phyloP scores from a whole-genome alignment of 2,888 invertebrate genomes.

The Philopedon plagiatum region DNA sequence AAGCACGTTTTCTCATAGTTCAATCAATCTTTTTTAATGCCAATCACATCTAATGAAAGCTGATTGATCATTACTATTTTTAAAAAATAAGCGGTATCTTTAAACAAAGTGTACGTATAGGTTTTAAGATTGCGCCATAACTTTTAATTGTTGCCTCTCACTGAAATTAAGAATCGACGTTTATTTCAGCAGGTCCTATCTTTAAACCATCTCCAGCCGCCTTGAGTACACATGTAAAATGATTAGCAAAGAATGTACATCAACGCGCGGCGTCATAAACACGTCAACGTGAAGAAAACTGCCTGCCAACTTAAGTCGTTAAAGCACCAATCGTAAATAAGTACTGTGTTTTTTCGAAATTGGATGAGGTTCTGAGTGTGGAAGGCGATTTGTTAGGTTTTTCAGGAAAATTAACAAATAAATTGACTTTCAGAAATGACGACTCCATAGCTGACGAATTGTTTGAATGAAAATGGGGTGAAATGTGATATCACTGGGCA shows the following conservation, averaged over 20 bases:
- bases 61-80: not conserved
- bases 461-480: too few relatives aligned
- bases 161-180: constrained; percentile 17
- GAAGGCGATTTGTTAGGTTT: constrained; percentile 5
- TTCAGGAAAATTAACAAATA: not conserved
- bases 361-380: constrained; percentile 14
- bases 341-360: constrained; percentile 20
- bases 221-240: constrained; percentile 64
- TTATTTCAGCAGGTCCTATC: constrained; percentile 32
- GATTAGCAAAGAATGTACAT: constrained; percentile 66
- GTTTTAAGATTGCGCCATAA: not conserved
- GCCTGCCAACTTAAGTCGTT: constrained; percentile 57
- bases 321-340: constrained; percentile 38
- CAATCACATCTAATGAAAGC: not conserved
- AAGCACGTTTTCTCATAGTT: not conserved
- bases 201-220: constrained; percentile 24
- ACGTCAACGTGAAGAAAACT: constrained; percentile 63
- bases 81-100: not conserved
- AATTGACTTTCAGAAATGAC: too few relatives aligned
- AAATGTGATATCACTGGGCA: too few relatives aligned
- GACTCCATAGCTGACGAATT: too few relatives aligned
- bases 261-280: constrained; percentile 66
- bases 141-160: not conserved
- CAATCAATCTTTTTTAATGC: not conserved
- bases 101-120: not conserved